Percentiles rank a stretch among this genome's conserved stretches.
These are phyloP conservation scores for Ardeotis arabs DNA, from an alignment of 2,113 vertebrate genomes.

Conservation along the genomic window DNA sequence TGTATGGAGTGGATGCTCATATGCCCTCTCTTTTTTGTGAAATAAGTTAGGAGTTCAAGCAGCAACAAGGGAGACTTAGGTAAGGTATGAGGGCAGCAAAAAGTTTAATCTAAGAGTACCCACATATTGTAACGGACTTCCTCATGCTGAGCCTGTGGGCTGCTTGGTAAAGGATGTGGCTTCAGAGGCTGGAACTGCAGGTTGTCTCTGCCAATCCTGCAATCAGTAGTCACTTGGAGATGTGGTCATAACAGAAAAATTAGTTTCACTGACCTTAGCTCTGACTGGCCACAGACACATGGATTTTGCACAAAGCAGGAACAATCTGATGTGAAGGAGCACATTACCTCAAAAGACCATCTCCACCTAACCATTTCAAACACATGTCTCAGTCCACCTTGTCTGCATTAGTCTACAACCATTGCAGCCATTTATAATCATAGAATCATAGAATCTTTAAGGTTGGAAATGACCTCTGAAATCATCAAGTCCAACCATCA, in stretches of 20 bases:
- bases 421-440: not conserved
- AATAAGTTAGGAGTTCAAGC: not conserved
- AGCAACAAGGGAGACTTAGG: not conserved
- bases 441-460: no score
- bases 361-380: not conserved
- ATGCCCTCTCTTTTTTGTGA: not conserved
- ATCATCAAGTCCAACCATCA: no score
- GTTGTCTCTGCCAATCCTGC: not conserved
- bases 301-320: not conserved
- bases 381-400: not conserved
- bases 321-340: not conserved
- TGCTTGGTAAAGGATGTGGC: not conserved
- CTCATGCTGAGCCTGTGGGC: not conserved
- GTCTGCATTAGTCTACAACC: not conserved
- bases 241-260: not conserved
- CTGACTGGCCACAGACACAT: not conserved
- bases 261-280: not conserved
- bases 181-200: not conserved
- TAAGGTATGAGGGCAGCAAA: not conserved
- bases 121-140: not conserved
- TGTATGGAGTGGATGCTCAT: not conserved
- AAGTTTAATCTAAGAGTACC: not conserved
- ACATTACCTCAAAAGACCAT: not conserved
- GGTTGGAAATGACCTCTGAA: no score
- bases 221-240: not conserved